These are phyloP conservation scores for Hylyphantes graminicola DNA, from an alignment of 1,140 invertebrate genomes.

Conservation along the genomic window DNA sequence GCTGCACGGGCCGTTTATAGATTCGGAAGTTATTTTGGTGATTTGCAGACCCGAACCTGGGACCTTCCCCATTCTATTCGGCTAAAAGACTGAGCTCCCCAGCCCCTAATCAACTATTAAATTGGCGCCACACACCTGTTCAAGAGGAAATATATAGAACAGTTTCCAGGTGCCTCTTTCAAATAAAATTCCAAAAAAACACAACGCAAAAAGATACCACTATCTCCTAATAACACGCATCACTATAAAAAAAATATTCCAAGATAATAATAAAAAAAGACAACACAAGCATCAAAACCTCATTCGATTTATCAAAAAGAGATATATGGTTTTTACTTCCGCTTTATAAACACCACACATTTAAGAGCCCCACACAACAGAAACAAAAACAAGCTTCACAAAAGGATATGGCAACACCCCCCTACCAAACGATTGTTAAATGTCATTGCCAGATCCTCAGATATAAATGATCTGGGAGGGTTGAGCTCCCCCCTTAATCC, in stretches of 20 bases:
- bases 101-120: no score
- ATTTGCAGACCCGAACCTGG: no score
- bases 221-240: not conserved
- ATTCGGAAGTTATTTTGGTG: no score
- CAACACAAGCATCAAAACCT: slow-evolving; percentile 21
- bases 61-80: no score
- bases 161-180: no score
- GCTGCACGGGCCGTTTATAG: no score
- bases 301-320: slow-evolving; percentile 46
- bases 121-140: no score
- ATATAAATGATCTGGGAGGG: slow-evolving; percentile 46
- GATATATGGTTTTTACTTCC: slow-evolving; percentile 47
- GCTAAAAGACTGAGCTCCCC: no score
- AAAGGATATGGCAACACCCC: not conserved
- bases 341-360: slow-evolving; percentile 52
- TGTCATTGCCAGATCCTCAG: slow-evolving; percentile 55
- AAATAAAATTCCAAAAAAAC: no score
- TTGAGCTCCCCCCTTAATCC: not conserved
- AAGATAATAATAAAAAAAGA: not conserved
- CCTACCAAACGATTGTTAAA: slow-evolving; percentile 54
- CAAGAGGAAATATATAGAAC: no score
- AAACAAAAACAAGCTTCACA: slow-evolving; percentile 2
- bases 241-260: no score
- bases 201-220: no score
- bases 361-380: slow-evolving; percentile 12